Percentiles rank a stretch among this genome's conserved stretches.
Conservation (phyloP, 2,113 vertebrate genomes). For the Hystrix brachyura region DNA sequence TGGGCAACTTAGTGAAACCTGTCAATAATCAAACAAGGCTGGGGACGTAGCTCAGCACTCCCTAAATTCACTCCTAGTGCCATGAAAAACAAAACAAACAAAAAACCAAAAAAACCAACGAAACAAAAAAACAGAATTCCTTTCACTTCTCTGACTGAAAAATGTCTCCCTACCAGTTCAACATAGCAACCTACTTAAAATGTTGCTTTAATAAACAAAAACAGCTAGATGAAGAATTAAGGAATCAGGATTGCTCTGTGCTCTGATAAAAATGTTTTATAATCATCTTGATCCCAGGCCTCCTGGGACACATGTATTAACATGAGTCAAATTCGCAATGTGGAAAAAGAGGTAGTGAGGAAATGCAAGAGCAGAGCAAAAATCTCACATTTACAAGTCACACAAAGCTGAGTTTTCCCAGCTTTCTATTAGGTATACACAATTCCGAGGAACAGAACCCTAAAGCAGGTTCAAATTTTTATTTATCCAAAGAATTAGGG, state of each 20-base stretch:
- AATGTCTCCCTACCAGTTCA: constrained; percentile 41
- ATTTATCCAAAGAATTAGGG: constrained; percentile 42
- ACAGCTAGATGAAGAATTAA: constrained; percentile 41
- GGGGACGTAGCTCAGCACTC: background rate
- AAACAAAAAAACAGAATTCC: background rate
- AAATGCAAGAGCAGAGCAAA: background rate
- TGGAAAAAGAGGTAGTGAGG: background rate
- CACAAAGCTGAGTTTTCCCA: background rate
- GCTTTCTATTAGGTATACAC: background rate
- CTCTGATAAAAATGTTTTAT: constrained; percentile 47
- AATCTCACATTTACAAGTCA: constrained; percentile 28
- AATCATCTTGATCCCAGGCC: constrained; percentile 2
- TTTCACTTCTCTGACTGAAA: constrained; percentile 58
- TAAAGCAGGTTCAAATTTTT: constrained; percentile 31
- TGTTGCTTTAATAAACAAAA: constrained; percentile 57
- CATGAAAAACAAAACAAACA: background rate
- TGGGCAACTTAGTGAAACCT: background rate
- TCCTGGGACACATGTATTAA: constrained; percentile 14
- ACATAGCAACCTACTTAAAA: constrained; percentile 50
- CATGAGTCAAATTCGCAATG: constrained; percentile 14
- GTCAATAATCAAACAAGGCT: background rate
- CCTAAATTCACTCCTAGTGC: background rate
- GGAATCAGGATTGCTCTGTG: constrained; percentile 34
- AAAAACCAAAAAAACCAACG: background rate
- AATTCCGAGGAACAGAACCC: background rate